Percentiles rank a stretch among this genome's conserved stretches.
phyloP scores from a whole-genome alignment of 2,113 vertebrate genomes.

The Myrmophylax atrothorax region DNA sequence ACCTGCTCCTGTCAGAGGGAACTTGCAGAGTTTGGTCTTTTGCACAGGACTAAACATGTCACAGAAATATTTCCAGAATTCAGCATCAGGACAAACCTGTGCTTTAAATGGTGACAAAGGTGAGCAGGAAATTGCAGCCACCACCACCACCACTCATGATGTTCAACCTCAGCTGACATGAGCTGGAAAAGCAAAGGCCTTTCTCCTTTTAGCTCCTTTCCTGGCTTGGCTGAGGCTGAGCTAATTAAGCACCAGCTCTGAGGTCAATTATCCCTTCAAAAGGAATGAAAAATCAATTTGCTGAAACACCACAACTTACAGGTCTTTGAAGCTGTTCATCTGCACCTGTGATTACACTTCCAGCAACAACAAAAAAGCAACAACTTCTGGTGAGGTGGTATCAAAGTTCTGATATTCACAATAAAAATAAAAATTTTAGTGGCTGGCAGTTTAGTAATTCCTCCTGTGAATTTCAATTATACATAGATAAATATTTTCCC shows the following conservation, averaged over 20 bases:
- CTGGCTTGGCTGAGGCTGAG: not conserved
- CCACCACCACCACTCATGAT: not conserved
- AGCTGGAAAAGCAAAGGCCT: not conserved
- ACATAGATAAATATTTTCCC: not conserved
- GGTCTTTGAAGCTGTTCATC: conserved; percentile 50
- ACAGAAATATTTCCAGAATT: not conserved
- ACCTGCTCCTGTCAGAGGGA: not conserved
- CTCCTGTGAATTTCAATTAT: not conserved
- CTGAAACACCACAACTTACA: conserved; percentile 38
- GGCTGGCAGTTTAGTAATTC: not conserved
- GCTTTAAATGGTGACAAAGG: not conserved
- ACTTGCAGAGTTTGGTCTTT: not conserved
- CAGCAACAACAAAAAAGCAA: not conserved
- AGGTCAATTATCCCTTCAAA: conserved; percentile 61
- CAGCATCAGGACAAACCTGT: not conserved
- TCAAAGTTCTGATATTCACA: not conserved
- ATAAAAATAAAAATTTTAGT: not conserved
- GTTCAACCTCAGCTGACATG: not conserved
- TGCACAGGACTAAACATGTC: not conserved
- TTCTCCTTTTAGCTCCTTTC: not conserved
- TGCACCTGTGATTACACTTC: not conserved
- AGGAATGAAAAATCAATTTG: conserved; percentile 56
- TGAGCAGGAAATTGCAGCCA: not conserved
- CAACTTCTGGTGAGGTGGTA: not conserved
- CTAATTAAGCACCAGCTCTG: conserved; percentile 35